Base-by-base conservation (phyloP, 92 coral and sea anemone species). In the Porites evermanni region DNA sequence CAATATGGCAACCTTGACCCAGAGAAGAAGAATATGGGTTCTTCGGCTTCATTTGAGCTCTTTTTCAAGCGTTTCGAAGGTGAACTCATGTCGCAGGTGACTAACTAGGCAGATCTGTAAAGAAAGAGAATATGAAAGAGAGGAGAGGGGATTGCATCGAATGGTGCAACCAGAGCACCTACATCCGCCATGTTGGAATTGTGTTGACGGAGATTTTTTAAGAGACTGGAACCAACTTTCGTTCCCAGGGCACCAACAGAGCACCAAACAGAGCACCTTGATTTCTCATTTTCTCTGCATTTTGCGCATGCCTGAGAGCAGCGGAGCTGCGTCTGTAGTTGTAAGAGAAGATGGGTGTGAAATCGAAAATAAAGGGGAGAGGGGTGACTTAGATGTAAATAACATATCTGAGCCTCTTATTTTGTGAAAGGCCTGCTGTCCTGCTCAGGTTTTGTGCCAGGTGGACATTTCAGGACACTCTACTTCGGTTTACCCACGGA, bases 11-110 rank as follows among this genome's bases (percentile, higher is more conserved):
- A 83, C 67, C 53, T 72, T 1, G 87, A 83, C 8, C 79, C 52
- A 13, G 87, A 83, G 69, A 72, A 83, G 74, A 83, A 83, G 71
- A 72, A 60, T 61, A 83, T 83, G 7, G 79, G 73, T 50, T 72
- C 78, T 10, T 51, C 29, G 16, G 44, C 68, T 14, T 52, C 32
- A 8, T 53, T 58, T 70, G 67, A 44, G 10, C 58, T 71, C 1
- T 18, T 18, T 21, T 73, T 73, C 38, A 73, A 51, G 16, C 74
- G 56, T 70, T 81, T 81, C 16, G 68, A 71, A 70, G 77, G 13
- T 18, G 77, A 29, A 20, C 77, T 67, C 77, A 81, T 69, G 5
- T 29, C 85, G 12, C 1, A 6, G 9, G n/a, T 10, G 29, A 19
- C 26, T 21, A 64, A 24, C 13, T 9, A 21, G 13, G 51, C 24